A percentile compares a stretch with the other conserved stretches of the same genome.
phyloP scores from a whole-genome alignment of 2,888 invertebrate species.

The Lithophane socia region DNA sequence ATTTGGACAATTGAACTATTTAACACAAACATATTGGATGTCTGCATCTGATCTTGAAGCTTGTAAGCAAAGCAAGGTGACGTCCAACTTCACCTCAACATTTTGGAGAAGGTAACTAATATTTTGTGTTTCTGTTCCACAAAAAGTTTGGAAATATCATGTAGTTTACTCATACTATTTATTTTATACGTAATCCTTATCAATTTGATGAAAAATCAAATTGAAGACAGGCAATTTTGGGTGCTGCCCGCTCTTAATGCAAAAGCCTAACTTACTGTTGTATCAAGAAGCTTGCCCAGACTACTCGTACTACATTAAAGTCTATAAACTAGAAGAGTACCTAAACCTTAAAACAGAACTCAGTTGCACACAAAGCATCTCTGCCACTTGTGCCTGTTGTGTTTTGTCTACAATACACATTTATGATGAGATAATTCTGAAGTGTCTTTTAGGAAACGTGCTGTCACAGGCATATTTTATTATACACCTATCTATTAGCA shows the following conservation, averaged over 20 bases:
- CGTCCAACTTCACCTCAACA: neutral
- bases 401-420: neutral
- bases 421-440: neutral
- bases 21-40: neutral
- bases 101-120: neutral
- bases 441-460: neutral
- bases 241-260: neutral
- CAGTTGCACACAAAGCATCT: neutral
- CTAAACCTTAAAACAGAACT: neutral
- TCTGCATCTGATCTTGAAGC: neutral
- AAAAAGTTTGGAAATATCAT: too few relatives aligned
- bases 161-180: too few relatives aligned
- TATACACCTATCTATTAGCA: conserved; percentile 1
- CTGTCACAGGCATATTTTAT: conserved; percentile 3
- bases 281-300: neutral
- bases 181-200: too few relatives aligned
- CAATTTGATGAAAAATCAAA: too few relatives aligned
- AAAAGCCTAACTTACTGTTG: neutral
- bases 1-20: neutral
- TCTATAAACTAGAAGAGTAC: neutral
- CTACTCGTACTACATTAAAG: neutral
- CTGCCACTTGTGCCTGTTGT: too few relatives aligned
- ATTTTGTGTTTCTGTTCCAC: too few relatives aligned
- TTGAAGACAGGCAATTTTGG: too few relatives aligned
- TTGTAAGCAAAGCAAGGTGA: neutral